Evolutionary conservation across 2,113 vertebrate species (phyloP), one percentile per base, ranked within the genome.

Genomic region (Chiloscyllium plagiosum): DNA sequence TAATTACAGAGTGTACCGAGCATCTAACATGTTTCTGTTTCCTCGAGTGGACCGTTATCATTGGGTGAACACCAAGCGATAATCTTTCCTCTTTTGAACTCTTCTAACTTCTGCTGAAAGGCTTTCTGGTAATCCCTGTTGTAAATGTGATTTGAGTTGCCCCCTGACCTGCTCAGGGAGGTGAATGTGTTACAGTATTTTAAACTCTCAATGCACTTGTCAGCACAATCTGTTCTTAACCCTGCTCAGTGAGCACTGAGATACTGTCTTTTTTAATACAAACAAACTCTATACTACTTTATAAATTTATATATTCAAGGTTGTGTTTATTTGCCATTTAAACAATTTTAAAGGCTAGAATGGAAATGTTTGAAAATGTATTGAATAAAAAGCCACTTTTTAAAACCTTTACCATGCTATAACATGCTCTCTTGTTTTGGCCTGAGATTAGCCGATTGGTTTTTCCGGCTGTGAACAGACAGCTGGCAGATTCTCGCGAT

Each of bases 1-100:
- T 96, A 68, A 78, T 50, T 97, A 97, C 96, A 98, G 97, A 96
- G 69, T 95, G 92, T 97, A 97, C 90, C 96, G 97, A 37, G 95
- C 98, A 6, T 90, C 96, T 0, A 96, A 97, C 0, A 96, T 97
- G 6, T 98, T 98, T 65, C 3, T 96, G 0, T 98, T 98, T 70
- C 98, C 97, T 0, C 97, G 98, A 0, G 95, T 98, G 0, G 99
- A 99, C 97, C 98, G 98, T 94, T 99, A 98, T 97, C 99, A 99
- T 97, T 99, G 99, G 99, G 97, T 99, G 97, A 99, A 98, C 96
- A 98, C 98, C 95, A 98, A 97, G 95, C 97, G 97, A 1, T 98
- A 97, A 29, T 13, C 66, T 6, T 19, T 52, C 26, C n/a, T 68
- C 42, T 22, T 66, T 26, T 80, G 72, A 37, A 76, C 50, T 29